Percentiles rank a stretch among this genome's conserved stretches.
These are phyloP conservation scores for Zootoca vivipara DNA, from an alignment of 2,113 vertebrate species.

Conservation along the genomic window DNA sequence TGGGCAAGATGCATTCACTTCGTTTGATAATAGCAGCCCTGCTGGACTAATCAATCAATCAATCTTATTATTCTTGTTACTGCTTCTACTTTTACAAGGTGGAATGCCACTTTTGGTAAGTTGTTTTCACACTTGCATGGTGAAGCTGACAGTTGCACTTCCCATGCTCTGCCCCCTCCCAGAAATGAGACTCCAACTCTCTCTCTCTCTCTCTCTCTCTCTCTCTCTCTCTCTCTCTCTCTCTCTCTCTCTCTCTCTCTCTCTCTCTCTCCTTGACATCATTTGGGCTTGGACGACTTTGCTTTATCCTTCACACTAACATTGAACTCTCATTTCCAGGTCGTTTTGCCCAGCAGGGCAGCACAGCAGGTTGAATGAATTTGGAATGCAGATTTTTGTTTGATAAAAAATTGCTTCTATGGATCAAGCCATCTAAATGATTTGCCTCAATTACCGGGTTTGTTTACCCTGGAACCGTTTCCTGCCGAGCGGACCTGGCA, in stretches of 20 bases:
- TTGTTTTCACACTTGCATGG: background rate
- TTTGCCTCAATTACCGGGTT: constrained; percentile 28
- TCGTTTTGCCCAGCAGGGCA: rapidly evolving
- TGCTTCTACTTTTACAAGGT: too few relatives aligned
- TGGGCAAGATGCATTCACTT: too few relatives aligned
- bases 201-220: too few relatives aligned
- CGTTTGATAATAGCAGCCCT: too few relatives aligned
- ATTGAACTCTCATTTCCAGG: background rate
- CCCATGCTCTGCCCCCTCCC: background rate
- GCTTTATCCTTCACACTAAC: background rate
- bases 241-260: too few relatives aligned
- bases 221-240: too few relatives aligned
- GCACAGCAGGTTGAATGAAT: background rate
- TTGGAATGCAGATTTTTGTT: background rate
- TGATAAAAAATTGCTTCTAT: background rate
- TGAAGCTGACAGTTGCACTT: background rate
- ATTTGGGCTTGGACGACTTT: background rate
- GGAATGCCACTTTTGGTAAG: background rate
- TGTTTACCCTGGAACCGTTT: constrained; percentile 62
- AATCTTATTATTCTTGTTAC: too few relatives aligned
- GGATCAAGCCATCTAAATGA: constrained; percentile 39
- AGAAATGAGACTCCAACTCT: too few relatives aligned
- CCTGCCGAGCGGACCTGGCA: constrained; percentile 57
- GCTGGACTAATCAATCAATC: too few relatives aligned
- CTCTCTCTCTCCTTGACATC: background rate